These are phyloP conservation scores for Liasis olivaceus DNA, from an alignment of 2,797 vertebrate species.

Conservation along the genomic window DNA sequence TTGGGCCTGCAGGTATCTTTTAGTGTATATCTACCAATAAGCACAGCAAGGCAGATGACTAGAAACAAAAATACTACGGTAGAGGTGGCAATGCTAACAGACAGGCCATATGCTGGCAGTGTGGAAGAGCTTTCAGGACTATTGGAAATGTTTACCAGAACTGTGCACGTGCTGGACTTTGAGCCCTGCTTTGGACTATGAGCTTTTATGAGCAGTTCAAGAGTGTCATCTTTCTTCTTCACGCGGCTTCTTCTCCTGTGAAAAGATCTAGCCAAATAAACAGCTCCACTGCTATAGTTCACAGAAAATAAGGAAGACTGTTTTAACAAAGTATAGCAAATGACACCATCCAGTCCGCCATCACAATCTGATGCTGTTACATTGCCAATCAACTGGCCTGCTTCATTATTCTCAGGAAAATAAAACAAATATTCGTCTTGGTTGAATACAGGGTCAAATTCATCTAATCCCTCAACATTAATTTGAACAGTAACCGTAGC, in stretches of 20 bases:
- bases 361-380: slow-evolving; percentile 89
- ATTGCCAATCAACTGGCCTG: slow-evolving; percentile 80
- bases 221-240: slow-evolving; percentile 59
- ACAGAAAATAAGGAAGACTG: slow-evolving; percentile 83
- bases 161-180: slow-evolving; percentile 78
- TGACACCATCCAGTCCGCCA: slow-evolving; percentile 85
- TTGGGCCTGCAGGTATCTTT: slow-evolving; percentile 68
- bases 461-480: slow-evolving; percentile 86
- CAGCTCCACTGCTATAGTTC: slow-evolving; percentile 82
- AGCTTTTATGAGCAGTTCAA: slow-evolving; percentile 83
- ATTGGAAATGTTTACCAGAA: slow-evolving; percentile 86
- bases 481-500: slow-evolving; percentile 82
- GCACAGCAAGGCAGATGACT: slow-evolving; percentile 70
- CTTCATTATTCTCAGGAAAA: slow-evolving; percentile 75
- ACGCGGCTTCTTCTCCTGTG: slow-evolving; percentile 70
- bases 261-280: slow-evolving; percentile 79
- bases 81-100: slow-evolving; percentile 77
- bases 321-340: slow-evolving; percentile 82
- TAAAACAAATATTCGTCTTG: slow-evolving; percentile 85
- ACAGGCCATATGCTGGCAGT: slow-evolving; percentile 72
- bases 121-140: slow-evolving; percentile 68
- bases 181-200: slow-evolving; percentile 84
- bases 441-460: slow-evolving; percentile 90
- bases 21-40: slow-evolving; percentile 80
- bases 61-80: slow-evolving; percentile 80